These are phyloP conservation scores for Pseudoips prasinana DNA, from an alignment of 2,888 invertebrate genomes.

Conservation along the genomic window DNA sequence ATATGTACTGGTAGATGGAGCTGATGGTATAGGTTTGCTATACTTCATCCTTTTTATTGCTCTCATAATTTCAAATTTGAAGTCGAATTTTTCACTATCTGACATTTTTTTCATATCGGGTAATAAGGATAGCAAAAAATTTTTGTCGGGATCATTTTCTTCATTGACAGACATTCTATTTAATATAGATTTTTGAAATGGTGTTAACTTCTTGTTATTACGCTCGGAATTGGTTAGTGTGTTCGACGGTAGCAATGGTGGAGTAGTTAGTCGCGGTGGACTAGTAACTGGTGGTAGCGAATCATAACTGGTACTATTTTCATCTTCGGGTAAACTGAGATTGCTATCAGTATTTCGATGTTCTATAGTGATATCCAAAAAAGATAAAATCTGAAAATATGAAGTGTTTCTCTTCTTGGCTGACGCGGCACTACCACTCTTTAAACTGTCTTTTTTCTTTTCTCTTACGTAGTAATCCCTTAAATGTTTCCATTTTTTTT, in stretches of 20 bases:
- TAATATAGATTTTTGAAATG: slow-evolving; percentile 16
- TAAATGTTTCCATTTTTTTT: slow-evolving; percentile 8
- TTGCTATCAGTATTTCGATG: slow-evolving; percentile 14
- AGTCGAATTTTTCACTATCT: slow-evolving; percentile 11
- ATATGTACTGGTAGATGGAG: slow-evolving; percentile 11
- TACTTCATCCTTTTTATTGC: slow-evolving; percentile 8
- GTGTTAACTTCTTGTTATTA: slow-evolving; percentile 12
- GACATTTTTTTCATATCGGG: slow-evolving; percentile 10
- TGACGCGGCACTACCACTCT: slow-evolving; percentile 16
- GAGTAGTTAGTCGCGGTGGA: slow-evolving; percentile 10
- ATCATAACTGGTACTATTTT: slow-evolving; percentile 16
- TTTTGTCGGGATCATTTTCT: slow-evolving; percentile 15
- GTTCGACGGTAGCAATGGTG: slow-evolving; percentile 7
- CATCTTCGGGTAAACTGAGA: slow-evolving; percentile 17
- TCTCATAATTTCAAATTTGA: slow-evolving; percentile 10
- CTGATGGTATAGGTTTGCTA: slow-evolving; percentile 9
- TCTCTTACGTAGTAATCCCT: slow-evolving; percentile 9
- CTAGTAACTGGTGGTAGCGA: slow-evolving; percentile 13
- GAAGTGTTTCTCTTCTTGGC: slow-evolving; percentile 18
- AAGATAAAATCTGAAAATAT: slow-evolving; percentile 18
- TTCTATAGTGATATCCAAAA: slow-evolving; percentile 16
- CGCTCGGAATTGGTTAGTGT: slow-evolving; percentile 6
- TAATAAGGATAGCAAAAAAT: slow-evolving; percentile 10
- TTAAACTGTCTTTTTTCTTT: slow-evolving; percentile 10
- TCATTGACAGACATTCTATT: slow-evolving; percentile 15